phyloP scores from a whole-genome alignment of 1,140 invertebrate species.

The Augochlora pura region DNA sequence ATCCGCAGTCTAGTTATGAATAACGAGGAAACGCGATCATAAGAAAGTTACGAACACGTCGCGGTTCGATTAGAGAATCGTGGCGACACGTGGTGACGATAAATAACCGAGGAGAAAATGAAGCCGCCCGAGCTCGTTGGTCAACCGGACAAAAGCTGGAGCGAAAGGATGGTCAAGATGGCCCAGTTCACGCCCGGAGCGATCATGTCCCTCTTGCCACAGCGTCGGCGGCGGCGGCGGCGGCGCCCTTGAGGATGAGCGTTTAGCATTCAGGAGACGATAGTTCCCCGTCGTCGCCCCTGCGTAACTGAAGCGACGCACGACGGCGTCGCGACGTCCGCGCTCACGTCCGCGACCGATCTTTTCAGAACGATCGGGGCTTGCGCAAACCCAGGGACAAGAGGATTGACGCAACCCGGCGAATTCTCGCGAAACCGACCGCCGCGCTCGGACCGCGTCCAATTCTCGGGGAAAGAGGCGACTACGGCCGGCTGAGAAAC shows the following conservation, averaged over 20 bases:
- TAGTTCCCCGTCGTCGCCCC: constrained; percentile 16
- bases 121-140: too few species aligned
- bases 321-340: background rate
- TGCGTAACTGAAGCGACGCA: background rate
- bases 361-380: constrained; percentile 66
- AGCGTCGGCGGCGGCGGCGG: constrained; percentile 32
- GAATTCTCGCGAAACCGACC: constrained; percentile 20
- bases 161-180: constrained; percentile 19
- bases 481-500: background rate
- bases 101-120: too few species aligned
- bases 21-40: too few species aligned
- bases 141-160: background rate
- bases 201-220: constrained; percentile 38
- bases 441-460: background rate
- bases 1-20: too few species aligned
- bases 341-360: constrained; percentile 53
- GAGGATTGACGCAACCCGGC: constrained; percentile 25
- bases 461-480: background rate
- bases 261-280: constrained; percentile 56
- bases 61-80: too few species aligned
- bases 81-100: too few species aligned
- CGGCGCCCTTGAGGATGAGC: constrained; percentile 55
- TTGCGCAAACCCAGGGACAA: constrained; percentile 43
- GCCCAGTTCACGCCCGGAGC: constrained; percentile 61
- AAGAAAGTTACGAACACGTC: too few species aligned